Percentiles rank a stretch among this genome's conserved stretches.
Evolutionary conservation across 2,888 invertebrate genomes (phyloP).

Genomic region (Agrochola lota): DNA sequence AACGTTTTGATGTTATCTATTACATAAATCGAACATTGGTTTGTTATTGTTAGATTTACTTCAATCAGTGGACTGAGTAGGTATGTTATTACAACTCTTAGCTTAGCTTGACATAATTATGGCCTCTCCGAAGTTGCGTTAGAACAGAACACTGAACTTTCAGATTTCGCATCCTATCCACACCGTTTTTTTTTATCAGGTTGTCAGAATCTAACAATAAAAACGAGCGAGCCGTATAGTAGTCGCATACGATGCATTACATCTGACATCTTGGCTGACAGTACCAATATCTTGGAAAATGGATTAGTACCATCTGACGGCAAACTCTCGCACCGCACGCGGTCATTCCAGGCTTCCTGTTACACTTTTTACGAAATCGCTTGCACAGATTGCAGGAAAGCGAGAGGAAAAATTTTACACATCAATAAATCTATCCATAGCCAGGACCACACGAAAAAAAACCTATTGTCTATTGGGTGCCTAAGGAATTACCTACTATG

Average conservation of each 20-base stretch:
- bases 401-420: no score
- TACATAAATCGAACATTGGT: slow-evolving; percentile 2
- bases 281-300: no score
- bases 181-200: neutral
- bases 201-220: neutral
- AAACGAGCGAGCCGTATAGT: no score
- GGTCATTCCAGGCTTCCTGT: no score
- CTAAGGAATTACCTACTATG: neutral
- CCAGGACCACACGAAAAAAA: neutral
- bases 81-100: neutral
- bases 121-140: neutral
- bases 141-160: neutral
- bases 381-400: no score
- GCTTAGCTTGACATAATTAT: neutral
- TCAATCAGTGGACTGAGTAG: neutral
- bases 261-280: no score
- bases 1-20: slow-evolving; percentile 27
- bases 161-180: neutral
- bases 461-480: neutral
- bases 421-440: no score
- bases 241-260: no score
- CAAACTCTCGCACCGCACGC: no score
- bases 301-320: no score
- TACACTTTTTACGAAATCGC: no score
- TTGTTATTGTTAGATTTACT: neutral